A percentile compares a stretch with the other conserved stretches of the same genome.
These are phyloP conservation scores for Melanerpes formicivorus DNA, from an alignment of 2,113 vertebrate species.

Conservation along the genomic window DNA sequence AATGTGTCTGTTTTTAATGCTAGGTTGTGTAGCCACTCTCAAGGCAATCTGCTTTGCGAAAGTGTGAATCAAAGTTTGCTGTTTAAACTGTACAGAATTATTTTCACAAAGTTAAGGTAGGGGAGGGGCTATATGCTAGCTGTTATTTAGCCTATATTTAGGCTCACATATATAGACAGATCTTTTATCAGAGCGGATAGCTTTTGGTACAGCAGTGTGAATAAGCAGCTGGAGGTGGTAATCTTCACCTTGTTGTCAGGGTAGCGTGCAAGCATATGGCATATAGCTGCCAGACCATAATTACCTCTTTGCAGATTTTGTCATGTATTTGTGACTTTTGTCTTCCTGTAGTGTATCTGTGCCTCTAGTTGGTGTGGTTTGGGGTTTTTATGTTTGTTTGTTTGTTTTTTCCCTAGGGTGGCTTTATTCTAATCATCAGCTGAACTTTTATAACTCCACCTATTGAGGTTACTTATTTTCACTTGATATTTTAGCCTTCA, in stretches of 20 bases:
- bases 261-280: neutral
- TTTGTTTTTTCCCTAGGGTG: neutral
- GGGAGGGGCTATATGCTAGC: neutral
- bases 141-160: neutral
- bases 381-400: no score
- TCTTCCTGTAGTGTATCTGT: neutral
- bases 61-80: neutral
- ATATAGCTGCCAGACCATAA: neutral
- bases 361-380: neutral
- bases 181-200: neutral
- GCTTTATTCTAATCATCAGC: neutral
- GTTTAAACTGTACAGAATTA: neutral
- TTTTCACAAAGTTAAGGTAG: neutral
- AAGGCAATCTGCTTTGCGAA: neutral
- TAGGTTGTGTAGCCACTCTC: neutral
- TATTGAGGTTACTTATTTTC: neutral
- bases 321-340: neutral
- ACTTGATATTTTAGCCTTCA: neutral
- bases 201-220: rapidly evolving
- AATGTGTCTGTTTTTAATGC: neutral
- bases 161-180: rapidly evolving
- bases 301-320: neutral
- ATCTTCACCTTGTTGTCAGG: neutral
- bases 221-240: neutral
- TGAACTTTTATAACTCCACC: neutral